Base-by-base conservation (phyloP, 2,888 invertebrate species). In the Rambutsinella grinnellia region DNA sequence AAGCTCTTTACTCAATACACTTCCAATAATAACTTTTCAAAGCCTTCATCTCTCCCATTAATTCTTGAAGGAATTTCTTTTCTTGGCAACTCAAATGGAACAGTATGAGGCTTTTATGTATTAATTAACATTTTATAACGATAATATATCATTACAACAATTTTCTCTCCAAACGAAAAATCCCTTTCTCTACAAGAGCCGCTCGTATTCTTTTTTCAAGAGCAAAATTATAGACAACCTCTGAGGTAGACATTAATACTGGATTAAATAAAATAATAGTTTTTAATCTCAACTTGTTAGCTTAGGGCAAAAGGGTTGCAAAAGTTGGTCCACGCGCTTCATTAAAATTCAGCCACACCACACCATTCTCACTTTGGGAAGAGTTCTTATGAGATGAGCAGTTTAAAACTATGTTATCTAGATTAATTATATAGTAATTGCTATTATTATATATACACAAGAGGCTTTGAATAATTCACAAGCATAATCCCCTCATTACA, bases 131-230 rank as follows among this genome's bases (percentile, higher is more conserved):
- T 47, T 63, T 19, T 71, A 15, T 56, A 60, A 27, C 62, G 47
- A 63, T 63, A 49, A 71, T 71, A 71, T 56, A 63, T 71, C 47
- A 71, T 63, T 71, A 71, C n/a, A 24, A 47, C 47, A 68, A 23
- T 68, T 24, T 60, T 58, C 36, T 36, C 13, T 36, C 5, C 36
- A 13, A 8, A 36, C 5, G 36, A 8, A 36, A 36, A 36, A 8
- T 13, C 13, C 36, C 36, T 36, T 36, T 36, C 13, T 36, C 36
- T 36, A 13, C 36, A 36, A 36, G 36, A 36, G 36, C 36, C 36
- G 36, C 13, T 36, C 13, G 36, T 36, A 36, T 36, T n/a, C n/a
- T n/a, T n/a, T n/a, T n/a, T n/a, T n/a, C n/a, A n/a, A n/a, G n/a
- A 36, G 13, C 5, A 36, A 36, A 36, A 36, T 36, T 36, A 36